A percentile compares a stretch with the other conserved stretches of the same genome.
Evolutionary conservation across 2,888 invertebrate species (phyloP).

Genomic region (Lucinisca nassula): DNA sequence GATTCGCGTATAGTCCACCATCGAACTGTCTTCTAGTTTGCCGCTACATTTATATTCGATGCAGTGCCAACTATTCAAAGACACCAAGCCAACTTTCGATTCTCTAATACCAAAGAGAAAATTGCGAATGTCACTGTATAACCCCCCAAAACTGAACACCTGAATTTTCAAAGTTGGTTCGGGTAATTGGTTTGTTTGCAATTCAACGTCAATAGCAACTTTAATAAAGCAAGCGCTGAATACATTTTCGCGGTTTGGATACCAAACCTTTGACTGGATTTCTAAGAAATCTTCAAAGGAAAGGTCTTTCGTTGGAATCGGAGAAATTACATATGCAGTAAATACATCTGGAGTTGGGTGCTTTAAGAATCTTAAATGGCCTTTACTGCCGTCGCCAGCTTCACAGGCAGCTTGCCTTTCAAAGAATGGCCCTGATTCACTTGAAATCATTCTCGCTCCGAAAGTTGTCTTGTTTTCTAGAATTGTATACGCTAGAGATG

Average conservation of each 20-base stretch:
- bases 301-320: neutral
- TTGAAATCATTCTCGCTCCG: neutral
- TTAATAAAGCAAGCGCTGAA: too few relatives aligned
- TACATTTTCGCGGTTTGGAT: neutral
- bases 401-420: neutral
- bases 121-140: too few relatives aligned
- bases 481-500: neutral
- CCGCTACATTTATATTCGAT: too few relatives aligned
- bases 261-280: neutral
- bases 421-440: neutral
- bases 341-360: neutral
- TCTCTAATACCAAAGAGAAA: too few relatives aligned
- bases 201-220: too few relatives aligned
- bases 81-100: too few relatives aligned
- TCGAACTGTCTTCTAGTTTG: too few relatives aligned
- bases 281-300: neutral
- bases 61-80: too few relatives aligned
- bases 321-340: neutral
- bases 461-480: neutral
- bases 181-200: too few relatives aligned
- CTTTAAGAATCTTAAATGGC: neutral
- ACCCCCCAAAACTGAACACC: too few relatives aligned
- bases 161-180: too few relatives aligned
- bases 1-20: too few relatives aligned
- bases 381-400: neutral